Evolutionary conservation across 2,888 invertebrate genomes (phyloP).

Genomic region (Ptychoptera albimana): DNA sequence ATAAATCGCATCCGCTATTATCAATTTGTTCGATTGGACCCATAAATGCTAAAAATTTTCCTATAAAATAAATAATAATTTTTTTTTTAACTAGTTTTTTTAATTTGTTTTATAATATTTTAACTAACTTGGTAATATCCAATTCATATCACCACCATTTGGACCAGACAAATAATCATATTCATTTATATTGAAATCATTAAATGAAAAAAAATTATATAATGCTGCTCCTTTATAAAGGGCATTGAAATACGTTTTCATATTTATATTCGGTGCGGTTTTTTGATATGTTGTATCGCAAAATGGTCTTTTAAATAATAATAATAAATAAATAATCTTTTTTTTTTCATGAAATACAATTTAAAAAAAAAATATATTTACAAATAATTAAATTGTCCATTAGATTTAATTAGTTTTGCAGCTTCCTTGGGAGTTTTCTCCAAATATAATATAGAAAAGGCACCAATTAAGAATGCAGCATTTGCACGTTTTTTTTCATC

Average conservation of each 20-base stretch:
- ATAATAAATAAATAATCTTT: not conserved
- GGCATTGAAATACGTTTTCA: conserved; percentile 34
- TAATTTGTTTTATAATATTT: conserved; percentile 42
- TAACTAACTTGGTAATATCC: conserved; percentile 70
- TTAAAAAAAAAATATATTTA: too few relatives aligned
- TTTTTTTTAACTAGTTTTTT: too few relatives aligned
- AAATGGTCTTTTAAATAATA: conserved; percentile 5
- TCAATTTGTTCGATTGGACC: conserved; percentile 50
- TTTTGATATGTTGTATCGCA: conserved; percentile 28
- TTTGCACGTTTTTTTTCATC: conserved; percentile 67
- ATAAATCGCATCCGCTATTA: not conserved
- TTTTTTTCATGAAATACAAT: not conserved
- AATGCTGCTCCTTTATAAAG: conserved; percentile 55
- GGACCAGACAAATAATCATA: conserved; percentile 68
- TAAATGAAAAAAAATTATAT: conserved; percentile 64
- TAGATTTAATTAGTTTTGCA: conserved; percentile 40
- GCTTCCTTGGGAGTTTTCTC: conserved; percentile 54
- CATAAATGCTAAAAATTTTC: conserved; percentile 70
- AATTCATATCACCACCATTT: conserved; percentile 79
- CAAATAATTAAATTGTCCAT: conserved; percentile 44
- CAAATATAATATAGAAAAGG: conserved; percentile 59
- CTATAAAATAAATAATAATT: conserved; percentile 36
- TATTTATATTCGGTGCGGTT: conserved; percentile 2
- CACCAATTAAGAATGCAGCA: conserved; percentile 72
- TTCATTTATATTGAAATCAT: conserved; percentile 67